Base-by-base conservation (phyloP, 1,140 invertebrate genomes). In the Ceratosolen solmsi region DNA sequence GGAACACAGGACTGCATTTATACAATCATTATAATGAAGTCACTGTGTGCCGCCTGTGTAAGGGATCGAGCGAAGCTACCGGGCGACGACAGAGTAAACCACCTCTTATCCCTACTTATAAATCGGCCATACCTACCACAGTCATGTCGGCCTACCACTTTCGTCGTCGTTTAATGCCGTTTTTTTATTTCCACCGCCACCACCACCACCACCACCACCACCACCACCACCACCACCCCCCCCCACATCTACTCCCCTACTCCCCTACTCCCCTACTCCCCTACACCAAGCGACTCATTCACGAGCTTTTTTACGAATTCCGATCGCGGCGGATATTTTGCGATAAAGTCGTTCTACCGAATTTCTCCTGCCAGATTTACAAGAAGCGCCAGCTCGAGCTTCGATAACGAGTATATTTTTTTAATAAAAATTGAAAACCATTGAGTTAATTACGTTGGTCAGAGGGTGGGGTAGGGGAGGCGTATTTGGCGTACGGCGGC, bases 1-100 rank as follows among this genome's bases (percentile, higher is more conserved):
- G 17, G 41, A 51, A 11, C 11, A 74, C 46, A 74, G 72, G n/a
- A 33, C n/a, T 13, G 27, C 63, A 46, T 51, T 72, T 38, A 54
- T 60, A n/a, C 51, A 25, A 72, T 73, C 51, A 60, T 84, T 85
- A 83, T 84, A 85, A 85, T 82, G 81, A 83, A 86, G 83, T 85
- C 72, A 85, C 79, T 81, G 58, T 82, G 77, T 73, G 70, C 71
- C 58, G 72, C 79, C 82, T 81, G 41, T 82, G 79, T 80, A 82
- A 70, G 79, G 76, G 65, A 13, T 65, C 36, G 17, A n/a, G n/a
- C n/a, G n/a, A n/a, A 33, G 17, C 68, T 25, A 54, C 65, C 46
- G 46, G 13, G n/a, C 3, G 46, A 49, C 8, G 46, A 46, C 51
- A 54, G 33, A 30, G 22, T 56, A 63, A n/a, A 60, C 76, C 81